A percentile compares a stretch with the other conserved stretches of the same genome.
phyloP scores from a whole-genome alignment of 2,113 vertebrate genomes.

The Gadus macrocephalus region DNA sequence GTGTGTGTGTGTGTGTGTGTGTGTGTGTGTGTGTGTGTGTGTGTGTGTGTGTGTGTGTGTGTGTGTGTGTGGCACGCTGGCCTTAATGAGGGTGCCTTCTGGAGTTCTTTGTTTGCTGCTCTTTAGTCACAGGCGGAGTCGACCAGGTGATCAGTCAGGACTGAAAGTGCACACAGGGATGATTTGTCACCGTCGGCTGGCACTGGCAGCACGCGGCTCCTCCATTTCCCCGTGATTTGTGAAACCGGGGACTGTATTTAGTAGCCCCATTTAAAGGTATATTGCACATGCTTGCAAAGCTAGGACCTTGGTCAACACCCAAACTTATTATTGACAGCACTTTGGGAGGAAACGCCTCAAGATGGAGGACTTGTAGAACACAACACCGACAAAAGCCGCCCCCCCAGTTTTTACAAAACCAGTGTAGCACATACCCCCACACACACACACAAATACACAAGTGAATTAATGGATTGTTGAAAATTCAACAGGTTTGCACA shows the following conservation, averaged over 20 bases:
- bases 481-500: background rate
- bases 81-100: constrained; percentile 70
- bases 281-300: constrained; percentile 30
- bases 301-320: constrained; percentile 50
- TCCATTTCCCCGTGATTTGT: constrained; percentile 66
- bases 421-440: too few species aligned
- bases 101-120: constrained; percentile 67
- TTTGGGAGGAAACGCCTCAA: constrained; percentile 53
- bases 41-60: constrained; percentile 11
- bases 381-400: constrained; percentile 57
- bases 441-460: too few species aligned
- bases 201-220: constrained; percentile 61
- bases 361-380: constrained; percentile 64
- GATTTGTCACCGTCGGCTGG: constrained; percentile 66
- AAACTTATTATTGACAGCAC: constrained; percentile 56
- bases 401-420: constrained; percentile 47
- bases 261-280: constrained; percentile 70
- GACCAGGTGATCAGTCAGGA: constrained; percentile 67
- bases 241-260: constrained; percentile 67
- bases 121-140: constrained; percentile 67
- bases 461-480: background rate
- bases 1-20: constrained; percentile 13
- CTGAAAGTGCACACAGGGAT: constrained; percentile 62
- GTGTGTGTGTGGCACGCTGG: constrained; percentile 54
- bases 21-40: constrained; percentile 12